Evolutionary conservation across 1,140 invertebrate species (phyloP).

Genomic region (Vanessa tameamea): DNA sequence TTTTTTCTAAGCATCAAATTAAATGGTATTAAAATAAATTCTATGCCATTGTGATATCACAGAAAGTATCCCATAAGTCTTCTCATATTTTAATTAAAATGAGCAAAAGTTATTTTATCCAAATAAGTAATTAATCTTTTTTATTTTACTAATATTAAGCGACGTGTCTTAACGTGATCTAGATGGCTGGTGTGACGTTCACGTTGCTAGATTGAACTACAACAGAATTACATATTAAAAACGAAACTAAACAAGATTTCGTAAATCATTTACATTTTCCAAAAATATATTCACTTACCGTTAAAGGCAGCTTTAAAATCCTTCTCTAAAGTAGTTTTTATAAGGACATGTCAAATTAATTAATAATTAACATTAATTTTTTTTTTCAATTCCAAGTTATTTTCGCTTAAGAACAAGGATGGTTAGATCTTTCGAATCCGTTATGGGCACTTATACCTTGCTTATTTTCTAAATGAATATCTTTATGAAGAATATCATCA

Average conservation of each 20-base stretch:
- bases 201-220: too few relatives aligned
- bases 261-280: background rate
- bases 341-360: background rate
- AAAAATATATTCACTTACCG: background rate
- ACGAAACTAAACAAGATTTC: background rate
- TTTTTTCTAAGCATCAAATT: too few relatives aligned
- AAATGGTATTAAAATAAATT: too few relatives aligned
- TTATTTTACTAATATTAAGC: background rate
- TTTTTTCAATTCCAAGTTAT: conserved; percentile 49
- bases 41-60: too few relatives aligned
- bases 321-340: background rate
- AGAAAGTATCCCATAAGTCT: too few relatives aligned
- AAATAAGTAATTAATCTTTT: too few relatives aligned
- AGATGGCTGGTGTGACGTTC: background rate
- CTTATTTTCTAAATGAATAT: conserved; percentile 61
- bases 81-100: too few relatives aligned
- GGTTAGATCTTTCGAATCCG: conserved; percentile 50
- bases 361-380: conserved; percentile 1
- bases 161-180: conserved; percentile 1
- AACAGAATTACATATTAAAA: background rate
- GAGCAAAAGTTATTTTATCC: too few relatives aligned
- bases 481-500: conserved; percentile 50
- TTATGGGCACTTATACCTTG: conserved; percentile 45
- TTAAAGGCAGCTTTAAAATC: background rate
- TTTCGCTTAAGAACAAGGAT: conserved; percentile 54